These are phyloP conservation scores for Malthinus flaveolus DNA, from an alignment of 2,888 invertebrate species.

Conservation along the genomic window DNA sequence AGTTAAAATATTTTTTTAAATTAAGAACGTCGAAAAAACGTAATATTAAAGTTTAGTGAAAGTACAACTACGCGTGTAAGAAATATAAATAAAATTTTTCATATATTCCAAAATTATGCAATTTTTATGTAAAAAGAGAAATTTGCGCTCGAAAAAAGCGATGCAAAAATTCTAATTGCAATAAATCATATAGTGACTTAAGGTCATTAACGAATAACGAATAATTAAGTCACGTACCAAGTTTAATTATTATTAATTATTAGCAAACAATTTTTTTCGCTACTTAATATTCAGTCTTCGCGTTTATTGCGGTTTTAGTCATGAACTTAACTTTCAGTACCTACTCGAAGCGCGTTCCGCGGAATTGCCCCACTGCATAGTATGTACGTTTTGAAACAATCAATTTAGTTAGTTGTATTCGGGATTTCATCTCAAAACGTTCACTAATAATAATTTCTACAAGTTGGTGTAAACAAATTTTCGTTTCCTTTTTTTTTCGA, in stretches of 20 bases:
- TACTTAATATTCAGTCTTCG: conserved; percentile 17
- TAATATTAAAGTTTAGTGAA: background rate
- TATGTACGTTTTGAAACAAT: conserved; percentile 12
- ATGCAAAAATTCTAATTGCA: too few relatives aligned
- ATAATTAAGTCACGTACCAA: too few relatives aligned
- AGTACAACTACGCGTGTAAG: background rate
- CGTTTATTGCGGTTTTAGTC: conserved; percentile 13
- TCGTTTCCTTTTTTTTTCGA: too few relatives aligned
- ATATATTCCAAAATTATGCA: background rate
- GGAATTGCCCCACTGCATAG: conserved; percentile 13
- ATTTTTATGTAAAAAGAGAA: too few relatives aligned
- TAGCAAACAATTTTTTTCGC: background rate
- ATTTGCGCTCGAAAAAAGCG: too few relatives aligned
- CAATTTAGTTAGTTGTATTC: conserved; percentile 15
- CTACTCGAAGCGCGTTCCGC: background rate
- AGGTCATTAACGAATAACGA: too few relatives aligned
- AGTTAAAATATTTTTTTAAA: too few relatives aligned
- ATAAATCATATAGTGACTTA: too few relatives aligned
- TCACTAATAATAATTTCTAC: conserved; percentile 1
- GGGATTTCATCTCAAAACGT: conserved; percentile 20
- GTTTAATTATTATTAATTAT: too few relatives aligned
- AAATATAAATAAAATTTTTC: background rate
- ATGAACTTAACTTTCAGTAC: conserved; percentile 19
- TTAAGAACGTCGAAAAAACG: background rate
- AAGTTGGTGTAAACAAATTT: background rate